Conservation (phyloP, 2,113 vertebrate species). For the Geothlypis trichas region DNA sequence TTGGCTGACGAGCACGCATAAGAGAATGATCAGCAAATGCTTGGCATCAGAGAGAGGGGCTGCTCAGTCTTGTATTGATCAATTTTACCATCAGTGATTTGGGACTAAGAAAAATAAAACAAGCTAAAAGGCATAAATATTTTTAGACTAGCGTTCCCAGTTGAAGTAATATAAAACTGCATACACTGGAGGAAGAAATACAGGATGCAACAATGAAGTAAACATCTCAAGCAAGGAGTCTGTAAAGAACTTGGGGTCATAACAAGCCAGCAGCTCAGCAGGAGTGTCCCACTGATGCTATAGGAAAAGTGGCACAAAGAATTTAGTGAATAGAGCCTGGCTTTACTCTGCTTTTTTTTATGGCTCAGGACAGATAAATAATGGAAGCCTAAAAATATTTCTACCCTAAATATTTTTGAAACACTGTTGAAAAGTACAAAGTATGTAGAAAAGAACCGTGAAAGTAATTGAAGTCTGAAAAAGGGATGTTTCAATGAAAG, state of each 20-base stretch:
- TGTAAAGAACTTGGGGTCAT: background rate
- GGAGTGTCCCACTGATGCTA: background rate
- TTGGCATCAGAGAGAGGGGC: background rate
- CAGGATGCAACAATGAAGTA: background rate
- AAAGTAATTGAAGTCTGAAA: background rate
- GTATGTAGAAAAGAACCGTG: background rate
- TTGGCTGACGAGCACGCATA: background rate
- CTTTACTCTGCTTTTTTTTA: background rate
- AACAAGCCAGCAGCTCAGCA: background rate
- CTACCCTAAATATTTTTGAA: background rate
- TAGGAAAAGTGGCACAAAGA: background rate
- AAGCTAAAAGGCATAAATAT: background rate
- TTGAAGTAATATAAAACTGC: background rate
- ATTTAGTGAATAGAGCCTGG: background rate
- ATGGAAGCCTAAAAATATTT: background rate
- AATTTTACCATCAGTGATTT: background rate
- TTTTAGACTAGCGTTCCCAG: background rate
- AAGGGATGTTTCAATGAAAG: background rate
- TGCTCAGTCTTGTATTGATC: background rate
- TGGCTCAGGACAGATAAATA: background rate
- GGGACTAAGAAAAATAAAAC: background rate
- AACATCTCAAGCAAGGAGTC: background rate
- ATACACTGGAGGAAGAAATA: background rate
- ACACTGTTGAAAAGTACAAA: background rate
- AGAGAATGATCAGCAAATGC: background rate